Evolutionary conservation across 2,113 vertebrate species (phyloP), one percentile per base, ranked within the genome.

Genomic region (Scalopus aquaticus): DNA sequence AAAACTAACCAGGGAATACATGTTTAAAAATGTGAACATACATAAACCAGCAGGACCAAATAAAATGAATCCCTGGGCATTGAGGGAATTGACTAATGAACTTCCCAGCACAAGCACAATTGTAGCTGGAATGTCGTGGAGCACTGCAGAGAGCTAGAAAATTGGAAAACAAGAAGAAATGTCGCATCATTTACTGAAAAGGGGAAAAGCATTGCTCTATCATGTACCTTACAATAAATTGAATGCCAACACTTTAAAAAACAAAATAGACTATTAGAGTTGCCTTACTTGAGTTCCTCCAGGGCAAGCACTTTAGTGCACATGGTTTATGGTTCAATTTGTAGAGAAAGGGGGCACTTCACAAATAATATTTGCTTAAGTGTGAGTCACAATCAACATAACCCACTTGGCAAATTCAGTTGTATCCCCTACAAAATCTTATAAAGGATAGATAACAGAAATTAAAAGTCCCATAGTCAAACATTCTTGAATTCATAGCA

Each of bases 11-110:
- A 64, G 93, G 74, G 96, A 95, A 97, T 91, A 46, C 65, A 85
- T 95, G 94, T 74, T 86, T 3, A 20, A 92, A 93, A 96, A 87
- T 94, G 95, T 84, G 86, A 93, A 95, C 94, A 94, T 96, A 77
- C 74, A 94, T 95, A 95, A 97, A 89, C n/a, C 79, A 95, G 93
- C 83, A 96, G 60, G 89, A 96, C 37, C 74, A 94, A 96, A 91
- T 91, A 88, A 96, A 96, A 89, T 77, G 67, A 58, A 76, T 93
- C 54, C 86, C 83, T 67, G 6, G 85, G 93, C 19, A 2, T 69
- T 79, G 64, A 95, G 54, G 85, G 93, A 94, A 91, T 91, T 96
- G 96, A 96, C 89, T 96, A 91, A 97, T 93, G 87, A 96, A 96
- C 70, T 97, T 94, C 74, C 28, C 35, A 83, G 54, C 24, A 64